Base-by-base conservation (phyloP, 2,888 invertebrate genomes). In the Mactromeris polynyma region DNA sequence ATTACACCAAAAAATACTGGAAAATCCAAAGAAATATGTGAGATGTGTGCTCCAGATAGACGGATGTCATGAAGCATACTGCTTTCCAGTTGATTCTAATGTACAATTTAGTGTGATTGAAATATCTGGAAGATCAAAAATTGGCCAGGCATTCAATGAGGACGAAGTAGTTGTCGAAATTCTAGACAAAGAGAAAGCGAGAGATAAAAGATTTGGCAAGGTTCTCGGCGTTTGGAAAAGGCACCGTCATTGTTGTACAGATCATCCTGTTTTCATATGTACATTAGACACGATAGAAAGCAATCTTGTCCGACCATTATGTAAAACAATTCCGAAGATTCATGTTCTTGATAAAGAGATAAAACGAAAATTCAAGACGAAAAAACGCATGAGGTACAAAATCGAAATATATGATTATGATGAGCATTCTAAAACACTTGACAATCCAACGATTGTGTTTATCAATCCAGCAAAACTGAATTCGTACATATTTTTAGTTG, bases 101-200 rank as follows among this genome's bases (percentile, higher is more conserved):
- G 86, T 85, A 6, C 38, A 64, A 14, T 58, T 89, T 1, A 82
- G 51, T 36, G 31, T 73, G 14, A 93, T 94, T 38, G 92, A 93
- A 85, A 93, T 94, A 42, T 90, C 89, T 38, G 94, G 94, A 11
- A 46, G 94, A 40, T 88, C 91, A 38, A 93, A 93, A 85, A 90
- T 92, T 79, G 93, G 93, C 36, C 90, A 93, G 73, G 88, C 86
- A 26, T 94, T 91, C 81, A 92, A 85, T 73, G 92, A 91, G 54
- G 94, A 94, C 81, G 90, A 90, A 84, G 94, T 93, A 40, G 88
- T 93, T 4, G 94, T 94, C 4, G 88, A 93, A 89, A 82, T 94
- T 21, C 77, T 93, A 1, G 88, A 87, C 36, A 38, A 54, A 64
- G 78, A 87, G 26, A 81, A 85, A 6, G 36, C 81, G 36, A 81